Conservation (phyloP, 2,113 vertebrate species). For the Rostratula benghalensis region DNA sequence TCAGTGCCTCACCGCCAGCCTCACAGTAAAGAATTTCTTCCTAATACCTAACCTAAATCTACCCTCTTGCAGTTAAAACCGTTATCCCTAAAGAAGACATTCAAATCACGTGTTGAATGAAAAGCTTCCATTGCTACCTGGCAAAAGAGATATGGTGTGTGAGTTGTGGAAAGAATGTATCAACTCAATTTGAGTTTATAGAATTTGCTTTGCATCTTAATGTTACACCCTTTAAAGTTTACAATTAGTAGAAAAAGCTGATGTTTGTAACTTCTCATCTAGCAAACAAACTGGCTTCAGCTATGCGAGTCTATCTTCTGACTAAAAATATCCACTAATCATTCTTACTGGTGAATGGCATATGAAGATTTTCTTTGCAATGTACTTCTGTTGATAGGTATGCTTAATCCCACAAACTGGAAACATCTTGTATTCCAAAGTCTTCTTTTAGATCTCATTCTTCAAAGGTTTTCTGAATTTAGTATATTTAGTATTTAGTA, state of each 20-base stretch:
- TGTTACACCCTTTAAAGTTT: neutral
- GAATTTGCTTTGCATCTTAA: neutral
- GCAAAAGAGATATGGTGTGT: neutral
- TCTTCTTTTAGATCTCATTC: neutral
- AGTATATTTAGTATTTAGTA: neutral
- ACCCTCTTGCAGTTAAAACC: neutral
- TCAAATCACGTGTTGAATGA: neutral
- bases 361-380: neutral
- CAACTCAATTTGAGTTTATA: neutral
- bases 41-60: neutral
- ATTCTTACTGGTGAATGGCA: neutral
- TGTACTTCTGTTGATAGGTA: neutral
- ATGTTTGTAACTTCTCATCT: neutral
- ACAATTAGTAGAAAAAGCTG: neutral
- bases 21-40: too few relatives aligned
- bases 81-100: neutral
- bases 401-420: neutral
- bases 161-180: neutral
- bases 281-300: neutral
- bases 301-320: neutral
- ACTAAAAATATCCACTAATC: neutral
- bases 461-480: neutral
- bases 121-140: neutral
- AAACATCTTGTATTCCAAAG: neutral
- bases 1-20: too few relatives aligned